phyloP scores from a whole-genome alignment of 1,140 invertebrate genomes.

The Calliopsis andreniformis region DNA sequence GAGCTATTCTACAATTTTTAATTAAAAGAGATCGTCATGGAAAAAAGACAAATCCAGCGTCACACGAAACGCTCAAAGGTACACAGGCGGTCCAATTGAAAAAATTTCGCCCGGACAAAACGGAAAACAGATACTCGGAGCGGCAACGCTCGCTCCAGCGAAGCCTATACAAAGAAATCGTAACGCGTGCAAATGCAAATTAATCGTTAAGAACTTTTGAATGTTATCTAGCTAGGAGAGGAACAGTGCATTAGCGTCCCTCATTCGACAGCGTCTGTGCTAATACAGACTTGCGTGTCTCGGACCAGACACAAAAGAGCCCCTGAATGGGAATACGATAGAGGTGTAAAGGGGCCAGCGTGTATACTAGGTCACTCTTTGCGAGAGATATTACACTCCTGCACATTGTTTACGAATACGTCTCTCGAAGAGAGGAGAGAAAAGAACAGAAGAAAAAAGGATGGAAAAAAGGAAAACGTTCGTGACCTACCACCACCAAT shows the following conservation, averaged over 20 bases:
- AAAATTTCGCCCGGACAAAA: neutral
- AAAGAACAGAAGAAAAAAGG: neutral
- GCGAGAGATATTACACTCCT: conserved; percentile 22
- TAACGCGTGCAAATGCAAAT: conserved; percentile 18
- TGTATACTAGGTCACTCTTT: conserved; percentile 33
- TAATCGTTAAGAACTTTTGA: conserved; percentile 25
- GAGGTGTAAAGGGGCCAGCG: neutral
- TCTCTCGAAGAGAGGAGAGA: too few relatives aligned
- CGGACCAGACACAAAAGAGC: conserved; percentile 11
- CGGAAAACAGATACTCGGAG: neutral
- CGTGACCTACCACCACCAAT: conserved; percentile 17
- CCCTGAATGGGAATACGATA: conserved; percentile 12
- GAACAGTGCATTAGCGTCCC: conserved; percentile 10
- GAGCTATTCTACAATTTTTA: neutral
- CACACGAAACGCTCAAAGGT: neutral
- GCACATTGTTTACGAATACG: conserved; percentile 26
- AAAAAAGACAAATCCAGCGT: neutral
- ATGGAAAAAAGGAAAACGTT: neutral
- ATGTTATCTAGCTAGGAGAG: conserved; percentile 5
- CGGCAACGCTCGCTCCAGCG: neutral
- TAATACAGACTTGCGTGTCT: conserved; percentile 9
- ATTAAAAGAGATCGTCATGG: neutral
- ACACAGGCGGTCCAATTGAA: neutral
- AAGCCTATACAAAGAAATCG: neutral
- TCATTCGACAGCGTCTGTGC: neutral